Evolutionary conservation across 2,113 vertebrate species (phyloP).

Genomic region (Hemibagrus wyckioides): DNA sequence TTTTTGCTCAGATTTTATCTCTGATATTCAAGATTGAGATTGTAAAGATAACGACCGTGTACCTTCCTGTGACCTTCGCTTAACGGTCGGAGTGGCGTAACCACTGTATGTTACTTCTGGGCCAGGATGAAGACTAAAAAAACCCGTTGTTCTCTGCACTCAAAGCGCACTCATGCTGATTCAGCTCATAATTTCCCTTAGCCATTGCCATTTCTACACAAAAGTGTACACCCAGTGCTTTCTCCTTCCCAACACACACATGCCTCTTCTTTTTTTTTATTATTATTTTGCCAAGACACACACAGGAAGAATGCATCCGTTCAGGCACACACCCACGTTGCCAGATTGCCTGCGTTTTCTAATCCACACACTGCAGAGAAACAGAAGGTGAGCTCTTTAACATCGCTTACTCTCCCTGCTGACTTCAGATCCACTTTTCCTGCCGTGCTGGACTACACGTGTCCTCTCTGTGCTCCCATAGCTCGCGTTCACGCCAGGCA

Average conservation of each 20-base stretch:
- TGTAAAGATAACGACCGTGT: not conserved
- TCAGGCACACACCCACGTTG: conserved; percentile 25
- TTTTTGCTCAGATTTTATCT: not conserved
- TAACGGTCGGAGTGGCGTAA: not conserved
- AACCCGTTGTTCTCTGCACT: not conserved
- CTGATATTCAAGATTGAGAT: not conserved
- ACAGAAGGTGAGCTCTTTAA: conserved; percentile 52
- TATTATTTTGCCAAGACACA: conserved; percentile 43
- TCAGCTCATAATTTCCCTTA: not conserved
- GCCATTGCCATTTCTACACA: conserved; percentile 11
- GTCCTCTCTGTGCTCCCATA: conserved; percentile 36
- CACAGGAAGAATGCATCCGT: conserved; percentile 33
- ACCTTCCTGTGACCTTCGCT: not conserved
- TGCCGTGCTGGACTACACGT: conserved; percentile 10
- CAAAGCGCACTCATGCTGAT: not conserved
- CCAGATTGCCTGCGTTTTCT: conserved; percentile 31
- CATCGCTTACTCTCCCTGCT: conserved; percentile 41
- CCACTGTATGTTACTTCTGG: not conserved
- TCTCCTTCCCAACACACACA: conserved; percentile 27
- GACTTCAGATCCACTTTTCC: conserved; percentile 37
- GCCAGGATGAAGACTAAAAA: not conserved
- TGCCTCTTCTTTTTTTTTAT: conserved; percentile 13
- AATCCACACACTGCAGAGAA: conserved; percentile 33
- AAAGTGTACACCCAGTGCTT: conserved; percentile 4
- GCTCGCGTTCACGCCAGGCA: conserved; percentile 32